Base-by-base conservation (phyloP, 2,888 invertebrate species). In the Drosophila kanekoi region DNA sequence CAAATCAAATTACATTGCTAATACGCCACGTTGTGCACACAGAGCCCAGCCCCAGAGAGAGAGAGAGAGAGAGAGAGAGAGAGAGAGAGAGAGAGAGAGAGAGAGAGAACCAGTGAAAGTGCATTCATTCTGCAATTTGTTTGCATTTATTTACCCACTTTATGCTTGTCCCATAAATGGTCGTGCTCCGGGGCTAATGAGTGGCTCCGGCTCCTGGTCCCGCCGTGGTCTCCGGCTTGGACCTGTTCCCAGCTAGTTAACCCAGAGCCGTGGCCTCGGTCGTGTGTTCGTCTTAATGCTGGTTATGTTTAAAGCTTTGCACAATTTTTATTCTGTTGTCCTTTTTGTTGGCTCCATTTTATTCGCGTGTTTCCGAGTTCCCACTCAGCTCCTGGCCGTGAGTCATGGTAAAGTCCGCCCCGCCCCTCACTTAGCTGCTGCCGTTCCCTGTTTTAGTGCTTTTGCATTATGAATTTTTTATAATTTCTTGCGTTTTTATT, bases 1-100 rank as follows among this genome's bases (percentile, higher is more conserved):
- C 72, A 87, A 87, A 84, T 87, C 84, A 84, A 84, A 84, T 87
- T 86, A 81, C 81, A 75, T 87, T 79, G 77, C 83, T 87, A 87
- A 84, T 84, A 81, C 84, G 83, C 77, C 72, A 63, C 77, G 84
- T 86, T 84, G 79, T 65, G 56, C 68, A 65, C 68, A 64, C 56
- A 66, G 38, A 45, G 51, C 23, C 23, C 11, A 11, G 33, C 33
- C 3, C 10, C 33, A 35, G 33, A 35, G 33, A 38, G 37, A 51
- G 11, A 13, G 35, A 35, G 35, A 23, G 37, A 51, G n/a, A 35
- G 33, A 35, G 33, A 38, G 37, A 51, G 11, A 35, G 33, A 35
- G 33, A 38, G 37, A 51, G 11, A 35, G 33, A 35, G 33, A 38
- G 37, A 51, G 11, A 35, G 33, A 35, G 33, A 38, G 37, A 51